Base-by-base conservation (phyloP, 2,797 vertebrate genomes). In the Adelosebastes latens region DNA sequence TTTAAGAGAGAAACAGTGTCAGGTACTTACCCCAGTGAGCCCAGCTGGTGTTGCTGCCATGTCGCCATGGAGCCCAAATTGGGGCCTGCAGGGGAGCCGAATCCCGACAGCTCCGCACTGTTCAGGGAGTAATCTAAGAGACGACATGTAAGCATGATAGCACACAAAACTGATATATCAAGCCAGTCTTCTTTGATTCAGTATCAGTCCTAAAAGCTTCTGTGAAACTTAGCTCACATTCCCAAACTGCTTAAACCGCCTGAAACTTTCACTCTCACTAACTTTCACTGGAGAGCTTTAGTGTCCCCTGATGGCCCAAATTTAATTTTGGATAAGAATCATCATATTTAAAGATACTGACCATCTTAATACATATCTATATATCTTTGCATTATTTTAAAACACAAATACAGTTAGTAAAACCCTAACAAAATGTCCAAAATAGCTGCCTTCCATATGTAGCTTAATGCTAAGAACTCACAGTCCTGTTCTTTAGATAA, bases 31-130 rank as follows among this genome's bases (percentile, higher is more conserved):
- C 97, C 96, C 49, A 98, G 95, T 72, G 97, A 97, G 93, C 95
- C 95, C 11, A 98, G 91, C 55, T 97, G 97, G 83, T 97, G 97
- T 74, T 97, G 97, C 80, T 98, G 97, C 98, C 98, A 99, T 73
- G 97, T 95, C 1, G 96, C 95, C 81, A 97, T 96, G 85, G 97
- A 97, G 89, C 96, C 96, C 71, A 98, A 66, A 80, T 96, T 95
- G 72, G 96, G 93, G 87, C 96, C 96, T 61, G 96, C 95, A 1
- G 97, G 95, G 25, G 97, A 96, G 91, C 91, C 92, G 93, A 99
- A 99, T 27, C 96, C 94, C 3, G 97, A 96, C 93, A 98, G 94
- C 81, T 98, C 98, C 18, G 96, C 96, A 0, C 97, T 97, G 93
- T 88, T 97, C 95, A 99, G 91, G 53, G 97, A 95, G 89, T 97